A percentile compares a stretch with the other conserved stretches of the same genome.
Evolutionary conservation across 2,113 vertebrate species (phyloP).

Genomic region (Orthonyx spaldingii): DNA sequence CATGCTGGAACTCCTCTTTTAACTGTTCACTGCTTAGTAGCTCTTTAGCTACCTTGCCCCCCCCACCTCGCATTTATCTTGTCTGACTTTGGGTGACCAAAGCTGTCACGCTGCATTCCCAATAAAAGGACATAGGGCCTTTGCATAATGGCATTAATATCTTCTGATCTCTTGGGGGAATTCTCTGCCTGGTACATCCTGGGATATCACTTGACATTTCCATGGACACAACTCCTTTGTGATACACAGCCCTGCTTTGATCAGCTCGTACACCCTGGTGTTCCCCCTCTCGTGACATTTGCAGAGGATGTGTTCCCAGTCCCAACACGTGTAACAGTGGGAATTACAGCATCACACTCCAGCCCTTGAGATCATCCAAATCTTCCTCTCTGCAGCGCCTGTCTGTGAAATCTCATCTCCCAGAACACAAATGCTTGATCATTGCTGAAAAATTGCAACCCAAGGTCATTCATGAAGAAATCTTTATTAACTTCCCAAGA

Average conservation of each 20-base stretch:
- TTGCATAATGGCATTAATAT: neutral
- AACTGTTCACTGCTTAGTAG: neutral
- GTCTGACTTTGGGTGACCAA: neutral
- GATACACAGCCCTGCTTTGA: slow-evolving; percentile 32
- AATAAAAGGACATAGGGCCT: neutral
- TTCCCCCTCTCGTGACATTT: slow-evolving; percentile 26
- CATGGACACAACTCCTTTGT: slow-evolving; percentile 20
- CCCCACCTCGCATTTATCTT: neutral
- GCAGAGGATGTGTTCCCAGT: slow-evolving; percentile 11
- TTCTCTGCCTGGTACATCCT: neutral
- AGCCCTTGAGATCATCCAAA: neutral
- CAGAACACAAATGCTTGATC: neutral
- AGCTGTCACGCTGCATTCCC: neutral
- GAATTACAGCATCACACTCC: neutral
- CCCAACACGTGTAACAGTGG: neutral
- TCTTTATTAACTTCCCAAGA: neutral
- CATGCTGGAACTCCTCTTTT: neutral
- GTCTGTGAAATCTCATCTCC: neutral
- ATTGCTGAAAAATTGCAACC: neutral
- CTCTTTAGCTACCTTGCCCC: neutral
- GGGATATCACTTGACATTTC: slow-evolving; percentile 35
- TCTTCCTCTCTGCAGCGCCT: neutral
- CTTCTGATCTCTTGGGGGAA: neutral
- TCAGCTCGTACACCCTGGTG: slow-evolving; percentile 25
- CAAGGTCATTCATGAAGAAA: neutral